Evolutionary conservation across 1,140 invertebrate species (phyloP), one percentile per base, ranked within the genome.

Genomic region (Listronotus oregonensis): DNA sequence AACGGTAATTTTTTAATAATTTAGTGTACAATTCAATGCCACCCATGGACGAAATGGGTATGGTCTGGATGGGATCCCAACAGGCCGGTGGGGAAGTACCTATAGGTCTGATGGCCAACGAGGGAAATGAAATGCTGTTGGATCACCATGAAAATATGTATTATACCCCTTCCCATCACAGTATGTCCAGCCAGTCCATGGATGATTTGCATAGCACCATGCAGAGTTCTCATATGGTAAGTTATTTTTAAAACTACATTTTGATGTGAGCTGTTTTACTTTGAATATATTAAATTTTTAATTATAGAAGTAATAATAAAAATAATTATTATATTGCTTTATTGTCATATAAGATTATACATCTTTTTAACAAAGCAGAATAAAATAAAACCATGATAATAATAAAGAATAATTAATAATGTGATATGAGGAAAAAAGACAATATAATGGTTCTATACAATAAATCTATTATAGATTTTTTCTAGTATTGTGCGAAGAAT

Each of bases 1-100:
- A n/a, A n/a, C n/a, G n/a, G n/a, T n/a, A n/a, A n/a, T n/a, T 27
- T 27, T 27, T 27, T 27, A 27, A 3, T 27, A 27, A 27, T 67
- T 27, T 39, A 72, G 71, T 70, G 14, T 72, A 70, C 59, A 71
- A 76, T 67, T 77, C 84, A 77, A 84, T 85, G 80, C 81, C 83
- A 71, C 82, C 82, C 64, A 81, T 84, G 71, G 78, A 85, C 17
- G 87, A 89, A 72, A 77, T 89, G 77, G 86, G 86, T 70, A 86
- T 89, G 84, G 86, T 89, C 71, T 89, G 88, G 88, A 88, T 89
- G 85, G 86, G 86, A n/a, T 84, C 86, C 62, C 80, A 80, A 61
- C 85, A 85, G 67, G 79, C 83, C n/a, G 77, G 81, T 8, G 79
- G 82, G 55, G 83, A 86, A 59, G 80, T 86, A 18, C 70, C 75